Evolutionary conservation across 2,888 invertebrate genomes (phyloP), one percentile per base, ranked within the genome.

Genomic region (Drosophila greeni): DNA sequence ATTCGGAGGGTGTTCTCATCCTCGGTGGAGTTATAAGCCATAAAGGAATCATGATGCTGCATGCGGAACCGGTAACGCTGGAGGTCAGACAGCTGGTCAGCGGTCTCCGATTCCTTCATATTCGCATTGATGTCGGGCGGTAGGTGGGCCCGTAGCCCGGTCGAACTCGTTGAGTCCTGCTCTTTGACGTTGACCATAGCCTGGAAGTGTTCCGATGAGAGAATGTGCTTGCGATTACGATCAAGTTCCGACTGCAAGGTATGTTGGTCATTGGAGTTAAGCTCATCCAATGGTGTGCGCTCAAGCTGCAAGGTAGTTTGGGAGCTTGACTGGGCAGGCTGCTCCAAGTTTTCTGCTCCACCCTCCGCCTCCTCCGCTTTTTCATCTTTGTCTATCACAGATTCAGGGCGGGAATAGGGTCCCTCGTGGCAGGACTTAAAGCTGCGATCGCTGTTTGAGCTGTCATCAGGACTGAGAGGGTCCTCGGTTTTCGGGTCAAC

Each of bases 31-130:
- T 86, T 83, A 11, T 72, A 71, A 31, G 77, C 75, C 7, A 54
- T 56, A 47, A 86, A 87, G 0, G 72, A 55, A 69, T 87, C 87
- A 24, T 83, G 86, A 16, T 87, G 78, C 74, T 87, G 84, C 82
- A 87, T 87, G 45, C 86, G 87, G 23, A 75, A 75, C 1, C 88
- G 87, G 72, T 90, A 90, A 12, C 79, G 87, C 51, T 89, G 86
- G 31, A 88, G 61, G 5, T 89, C 89, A 1, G 83, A 86, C 7
- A 87, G 48, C 40, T 79, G 70, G 2, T 72, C 55, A 2, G 69
- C 55, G 6, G 23, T n/a, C 9, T 57, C 61, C 18, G 81, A 43
- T 5, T 69, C 62, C 54, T 86, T 86, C 2, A 85, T 72, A 66
- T 86, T 86, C n/a, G 87, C 79, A 64, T 87, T 88, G 2, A 68